A percentile compares a stretch with the other conserved stretches of the same genome.
Conservation (phyloP, 2,888 invertebrate species). For the Leuctra nigra region DNA sequence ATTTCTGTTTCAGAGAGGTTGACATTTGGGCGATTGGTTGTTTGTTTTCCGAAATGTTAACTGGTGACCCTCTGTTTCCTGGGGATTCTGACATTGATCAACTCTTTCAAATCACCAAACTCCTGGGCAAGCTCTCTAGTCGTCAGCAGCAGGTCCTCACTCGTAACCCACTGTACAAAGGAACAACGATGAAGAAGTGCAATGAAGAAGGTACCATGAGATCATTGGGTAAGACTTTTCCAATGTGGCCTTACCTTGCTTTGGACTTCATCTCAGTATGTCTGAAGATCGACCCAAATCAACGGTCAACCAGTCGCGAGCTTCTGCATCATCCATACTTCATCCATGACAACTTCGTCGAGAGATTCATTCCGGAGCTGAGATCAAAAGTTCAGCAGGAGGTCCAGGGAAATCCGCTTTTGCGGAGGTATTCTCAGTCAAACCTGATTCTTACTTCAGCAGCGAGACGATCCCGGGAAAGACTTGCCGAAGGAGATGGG, state of each 20-base stretch:
- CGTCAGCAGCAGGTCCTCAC: slow-evolving; percentile 44
- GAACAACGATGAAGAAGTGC: slow-evolving; percentile 38
- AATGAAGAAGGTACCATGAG: slow-evolving; percentile 29
- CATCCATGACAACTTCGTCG: slow-evolving; percentile 56
- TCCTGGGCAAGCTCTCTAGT: slow-evolving; percentile 43
- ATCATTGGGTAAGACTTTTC: slow-evolving; percentile 40
- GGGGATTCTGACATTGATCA: slow-evolving; percentile 89
- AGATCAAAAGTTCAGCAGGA: slow-evolving; percentile 57
- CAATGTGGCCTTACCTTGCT: slow-evolving; percentile 42
- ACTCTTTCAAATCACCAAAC: slow-evolving; percentile 70
- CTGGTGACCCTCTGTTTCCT: slow-evolving; percentile 79
- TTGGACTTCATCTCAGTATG: slow-evolving; percentile 47
- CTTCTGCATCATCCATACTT: slow-evolving; percentile 63
- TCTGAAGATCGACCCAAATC: slow-evolving; percentile 51
- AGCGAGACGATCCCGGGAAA: slow-evolving; percentile 3
- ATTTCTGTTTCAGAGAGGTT: slow-evolving; percentile 58
- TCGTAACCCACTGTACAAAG: slow-evolving; percentile 42
- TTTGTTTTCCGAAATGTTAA: slow-evolving; percentile 77
- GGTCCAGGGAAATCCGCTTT: slow-evolving; percentile 48
- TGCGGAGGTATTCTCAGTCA: slow-evolving; percentile 35
- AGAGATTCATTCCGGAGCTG: slow-evolving; percentile 58
- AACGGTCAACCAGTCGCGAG: slow-evolving; percentile 53
- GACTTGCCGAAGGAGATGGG: background rate
- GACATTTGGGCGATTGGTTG: slow-evolving; percentile 88
- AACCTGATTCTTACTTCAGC: background rate